A percentile compares a stretch with the other conserved stretches of the same genome.
Evolutionary conservation across 1,140 invertebrate genomes (phyloP).

Genomic region (Sitobion miscanthi): DNA sequence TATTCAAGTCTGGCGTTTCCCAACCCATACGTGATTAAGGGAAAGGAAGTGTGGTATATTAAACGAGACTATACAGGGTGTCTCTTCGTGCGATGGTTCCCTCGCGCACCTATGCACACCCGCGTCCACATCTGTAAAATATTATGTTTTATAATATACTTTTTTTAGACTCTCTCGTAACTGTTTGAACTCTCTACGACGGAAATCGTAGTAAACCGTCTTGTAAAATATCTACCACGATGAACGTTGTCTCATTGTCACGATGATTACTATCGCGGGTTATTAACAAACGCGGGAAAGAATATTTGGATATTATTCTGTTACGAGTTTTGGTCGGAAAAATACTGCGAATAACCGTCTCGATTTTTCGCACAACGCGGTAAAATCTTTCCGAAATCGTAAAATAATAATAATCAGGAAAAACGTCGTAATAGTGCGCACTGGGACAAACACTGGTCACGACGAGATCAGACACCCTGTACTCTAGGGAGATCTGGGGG

Average conservation of each 20-base stretch:
- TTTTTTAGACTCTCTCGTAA: not conserved
- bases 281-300: not conserved
- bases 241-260: not conserved
- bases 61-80: not conserved
- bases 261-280: not conserved
- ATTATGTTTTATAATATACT: not conserved
- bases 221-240: not conserved
- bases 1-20: constrained; percentile 39
- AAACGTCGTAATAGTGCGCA: not conserved
- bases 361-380: not conserved
- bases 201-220: not conserved
- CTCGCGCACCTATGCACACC: too few relatives aligned
- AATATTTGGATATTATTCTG: not conserved
- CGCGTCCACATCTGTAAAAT: not conserved
- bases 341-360: not conserved
- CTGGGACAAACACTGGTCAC: not conserved
- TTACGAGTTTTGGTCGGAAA: not conserved
- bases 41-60: constrained; percentile 26
- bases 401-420: not conserved
- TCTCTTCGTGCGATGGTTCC: not conserved
- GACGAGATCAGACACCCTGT: not conserved
- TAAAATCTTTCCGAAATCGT: not conserved
- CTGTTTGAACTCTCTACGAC: not conserved
- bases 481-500: not conserved
- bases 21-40: constrained; percentile 42